These are phyloP conservation scores for Diorhabda elongata DNA, from an alignment of 1,140 invertebrate genomes.

Conservation along the genomic window DNA sequence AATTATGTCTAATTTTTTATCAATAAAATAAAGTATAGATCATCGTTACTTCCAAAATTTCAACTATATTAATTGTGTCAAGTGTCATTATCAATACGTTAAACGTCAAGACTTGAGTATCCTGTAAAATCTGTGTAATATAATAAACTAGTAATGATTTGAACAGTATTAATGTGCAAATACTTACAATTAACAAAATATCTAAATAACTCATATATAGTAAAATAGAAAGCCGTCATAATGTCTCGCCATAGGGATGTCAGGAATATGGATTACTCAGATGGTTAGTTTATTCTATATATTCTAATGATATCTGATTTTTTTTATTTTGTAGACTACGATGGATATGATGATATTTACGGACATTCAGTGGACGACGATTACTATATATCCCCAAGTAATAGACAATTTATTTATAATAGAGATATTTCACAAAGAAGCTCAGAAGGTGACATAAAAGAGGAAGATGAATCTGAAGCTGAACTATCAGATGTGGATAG, in stretches of 20 bases:
- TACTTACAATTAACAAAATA: too few species aligned
- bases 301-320: constrained; percentile 12
- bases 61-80: too few species aligned
- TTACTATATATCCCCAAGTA: constrained; percentile 82
- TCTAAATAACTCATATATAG: too few species aligned
- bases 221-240: constrained; percentile 24
- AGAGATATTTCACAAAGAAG: constrained; percentile 65
- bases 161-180: too few species aligned
- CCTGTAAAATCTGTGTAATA: too few species aligned
- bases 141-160: too few species aligned
- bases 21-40: too few species aligned
- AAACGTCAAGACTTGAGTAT: too few species aligned
- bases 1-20: too few species aligned
- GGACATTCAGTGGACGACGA: constrained; percentile 91
- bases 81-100: too few species aligned
- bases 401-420: constrained; percentile 82
- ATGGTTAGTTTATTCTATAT: constrained; percentile 50
- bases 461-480: constrained; percentile 61
- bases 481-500: constrained; percentile 62
- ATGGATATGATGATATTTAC: constrained; percentile 86
- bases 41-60: too few species aligned
- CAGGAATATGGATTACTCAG: constrained; percentile 68
- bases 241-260: constrained; percentile 79
- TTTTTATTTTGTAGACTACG: constrained; percentile 65
- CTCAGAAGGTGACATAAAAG: constrained; percentile 68